phyloP scores from a whole-genome alignment of 2,888 invertebrate genomes.

The Stegophylla sp. region DNA sequence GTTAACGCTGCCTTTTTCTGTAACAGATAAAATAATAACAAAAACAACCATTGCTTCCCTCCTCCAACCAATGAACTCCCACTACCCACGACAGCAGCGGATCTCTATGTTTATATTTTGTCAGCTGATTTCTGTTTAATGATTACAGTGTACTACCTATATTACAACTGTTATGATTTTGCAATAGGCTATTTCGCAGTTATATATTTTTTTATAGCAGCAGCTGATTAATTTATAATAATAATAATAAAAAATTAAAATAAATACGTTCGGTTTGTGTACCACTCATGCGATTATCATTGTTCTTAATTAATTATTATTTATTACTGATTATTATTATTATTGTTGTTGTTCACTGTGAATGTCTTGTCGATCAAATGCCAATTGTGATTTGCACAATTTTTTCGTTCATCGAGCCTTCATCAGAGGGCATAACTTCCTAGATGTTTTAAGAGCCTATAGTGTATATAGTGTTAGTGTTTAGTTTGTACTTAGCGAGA shows the following conservation, averaged over 20 bases:
- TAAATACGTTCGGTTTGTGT: conserved; percentile 23
- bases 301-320: background rate
- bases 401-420: background rate
- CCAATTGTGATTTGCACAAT: background rate
- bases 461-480: conserved; percentile 3
- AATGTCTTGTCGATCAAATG: conserved; percentile 17
- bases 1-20: background rate
- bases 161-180: background rate
- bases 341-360: background rate
- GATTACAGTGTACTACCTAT: conserved; percentile 7
- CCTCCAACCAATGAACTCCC: too few relatives aligned
- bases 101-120: conserved; percentile 32
- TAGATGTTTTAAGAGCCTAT: background rate
- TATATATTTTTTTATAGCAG: too few relatives aligned
- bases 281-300: background rate
- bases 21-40: conserved; percentile 2
- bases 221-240: conserved; percentile 45
- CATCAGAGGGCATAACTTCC: background rate
- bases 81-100: background rate
- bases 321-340: background rate
- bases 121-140: conserved; percentile 46
- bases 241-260: conserved; percentile 7
- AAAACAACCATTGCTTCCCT: background rate
- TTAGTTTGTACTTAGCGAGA: background rate
- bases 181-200: conserved; percentile 57